Evolutionary conservation across 2,113 vertebrate species (phyloP), one percentile per base, ranked within the genome.

Genomic region (Smithornis capensis): DNA sequence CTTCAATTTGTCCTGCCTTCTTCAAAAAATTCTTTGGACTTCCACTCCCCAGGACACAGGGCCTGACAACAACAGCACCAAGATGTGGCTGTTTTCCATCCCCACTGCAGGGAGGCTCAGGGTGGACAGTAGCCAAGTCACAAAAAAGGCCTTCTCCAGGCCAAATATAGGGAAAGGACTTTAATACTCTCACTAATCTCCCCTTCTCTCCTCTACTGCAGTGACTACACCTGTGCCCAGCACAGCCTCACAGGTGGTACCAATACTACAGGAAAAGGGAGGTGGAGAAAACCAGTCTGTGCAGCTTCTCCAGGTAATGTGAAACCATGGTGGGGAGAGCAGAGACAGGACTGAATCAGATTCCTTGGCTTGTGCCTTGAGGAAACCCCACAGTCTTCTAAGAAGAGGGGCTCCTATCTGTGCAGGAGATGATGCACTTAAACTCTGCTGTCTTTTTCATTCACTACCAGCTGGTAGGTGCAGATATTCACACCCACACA

Each of bases 111-210:
- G 15, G 83, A 67, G 25, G 33, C 63, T 74, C 60, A 24, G 31
- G 8, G 15, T 4, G 0, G 27, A 59, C 12, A 60, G 27, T 1
- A 73, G 24, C 83, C 0, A 0, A 45, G 10, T 31, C 19, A 22
- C 69, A 59, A 59, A 38, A 15, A 49, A 83, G 4, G 10, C 19
- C 47, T 77, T 69, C 59, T 53, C 47, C 10, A 8, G 37, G 17
- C 19, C 49, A 69, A 33, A 19, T 4, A 35, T 1, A 38, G 15
- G 42, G 7, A 35, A 87, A 23, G 12, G 35, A 69, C 19, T 60
- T 68, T 1, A 80, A 45, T 28, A 47, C 23, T 50, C 17, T 16
- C 19, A 29, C 5, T 50, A 12, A 27, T 42, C 35, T 50, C 79
- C 10, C 35, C 33, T 21, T 56, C 33, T 42, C 31, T 62, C 27